phyloP scores from a whole-genome alignment of 2,797 vertebrate species.

The Ispidina lecontei region DNA sequence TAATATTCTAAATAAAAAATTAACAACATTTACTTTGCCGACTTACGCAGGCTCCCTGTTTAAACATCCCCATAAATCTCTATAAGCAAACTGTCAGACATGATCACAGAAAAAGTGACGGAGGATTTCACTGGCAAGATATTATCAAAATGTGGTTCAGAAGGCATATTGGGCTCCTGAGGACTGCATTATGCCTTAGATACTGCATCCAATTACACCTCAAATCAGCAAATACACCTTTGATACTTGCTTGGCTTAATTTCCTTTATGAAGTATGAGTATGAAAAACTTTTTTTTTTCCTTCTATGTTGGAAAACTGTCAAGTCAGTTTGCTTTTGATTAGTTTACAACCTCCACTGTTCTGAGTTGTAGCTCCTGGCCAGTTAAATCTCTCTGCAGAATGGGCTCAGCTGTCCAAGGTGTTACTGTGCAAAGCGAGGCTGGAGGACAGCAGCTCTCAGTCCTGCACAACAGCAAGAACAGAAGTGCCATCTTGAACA shows the following conservation, averaged over 20 bases:
- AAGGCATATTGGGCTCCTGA: background rate
- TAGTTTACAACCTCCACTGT: background rate
- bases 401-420: background rate
- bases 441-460: background rate
- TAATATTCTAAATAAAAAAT: background rate
- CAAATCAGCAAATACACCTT: background rate
- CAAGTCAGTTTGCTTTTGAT: background rate
- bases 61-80: background rate
- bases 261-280: background rate
- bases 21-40: background rate
- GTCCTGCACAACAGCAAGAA: background rate
- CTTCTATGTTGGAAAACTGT: background rate
- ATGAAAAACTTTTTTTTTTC: background rate
- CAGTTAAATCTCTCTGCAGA: rapidly evolving
- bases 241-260: background rate
- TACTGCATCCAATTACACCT: background rate
- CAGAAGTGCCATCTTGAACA: background rate
- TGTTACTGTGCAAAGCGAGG: background rate
- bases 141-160: background rate
- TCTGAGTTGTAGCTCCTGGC: background rate
- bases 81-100: background rate
- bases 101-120: background rate
- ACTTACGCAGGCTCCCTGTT: background rate
- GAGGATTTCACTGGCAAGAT: background rate
- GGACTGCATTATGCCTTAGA: background rate